Conservation (phyloP, 2,113 vertebrate genomes). For the Pseudopipra pipra region DNA sequence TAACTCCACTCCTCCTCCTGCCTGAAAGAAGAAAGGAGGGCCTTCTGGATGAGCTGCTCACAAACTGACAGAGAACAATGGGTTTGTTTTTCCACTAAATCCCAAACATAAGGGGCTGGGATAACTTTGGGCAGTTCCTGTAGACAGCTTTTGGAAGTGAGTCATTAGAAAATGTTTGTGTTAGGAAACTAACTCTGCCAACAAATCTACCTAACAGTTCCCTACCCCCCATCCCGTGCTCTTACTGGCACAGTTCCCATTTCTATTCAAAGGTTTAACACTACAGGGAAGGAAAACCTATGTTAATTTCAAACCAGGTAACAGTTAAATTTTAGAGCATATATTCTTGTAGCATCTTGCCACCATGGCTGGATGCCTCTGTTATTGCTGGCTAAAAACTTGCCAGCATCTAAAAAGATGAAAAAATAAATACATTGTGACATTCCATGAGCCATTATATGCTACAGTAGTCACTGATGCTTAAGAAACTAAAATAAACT, state of each 20-base stretch:
- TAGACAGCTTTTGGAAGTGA: constrained; percentile 53
- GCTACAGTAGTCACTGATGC: neutral
- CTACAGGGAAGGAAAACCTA: neutral
- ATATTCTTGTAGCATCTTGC: neutral
- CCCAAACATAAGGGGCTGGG: constrained; percentile 3
- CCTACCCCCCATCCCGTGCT: neutral
- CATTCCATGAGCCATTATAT: neutral
- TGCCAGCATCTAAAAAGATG: neutral
- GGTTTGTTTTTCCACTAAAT: constrained; percentile 26
- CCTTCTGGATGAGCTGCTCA: neutral
- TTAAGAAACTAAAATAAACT: constrained; percentile 6
- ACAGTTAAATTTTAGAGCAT: neutral
- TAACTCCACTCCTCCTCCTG: neutral
- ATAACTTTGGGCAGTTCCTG: constrained; percentile 41
- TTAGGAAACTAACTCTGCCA: constrained; percentile 35
- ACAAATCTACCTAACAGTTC: neutral
- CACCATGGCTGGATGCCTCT: neutral
- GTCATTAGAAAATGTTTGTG: constrained; percentile 48
- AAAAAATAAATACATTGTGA: neutral
- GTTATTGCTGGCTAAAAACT: neutral
- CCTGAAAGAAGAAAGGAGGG: neutral
- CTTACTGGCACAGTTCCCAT: neutral
- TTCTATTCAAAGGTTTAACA: neutral
- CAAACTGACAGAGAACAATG: constrained; percentile 1
- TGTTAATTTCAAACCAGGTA: neutral